Conservation (phyloP, 2,888 invertebrate genomes). For the Callyntrura sp. region DNA sequence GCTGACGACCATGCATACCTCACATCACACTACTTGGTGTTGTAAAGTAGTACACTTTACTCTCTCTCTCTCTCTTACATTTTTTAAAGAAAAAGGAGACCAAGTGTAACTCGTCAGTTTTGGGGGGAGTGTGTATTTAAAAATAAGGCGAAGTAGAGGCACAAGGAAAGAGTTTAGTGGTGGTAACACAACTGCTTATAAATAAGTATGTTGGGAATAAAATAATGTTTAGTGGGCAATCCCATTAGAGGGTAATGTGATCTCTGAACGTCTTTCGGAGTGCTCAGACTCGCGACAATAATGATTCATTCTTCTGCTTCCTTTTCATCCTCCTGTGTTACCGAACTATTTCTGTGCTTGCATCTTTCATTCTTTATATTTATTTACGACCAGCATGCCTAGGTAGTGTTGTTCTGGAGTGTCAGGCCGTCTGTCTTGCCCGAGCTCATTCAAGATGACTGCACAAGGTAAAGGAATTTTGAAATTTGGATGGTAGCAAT, state of each 20-base stretch:
- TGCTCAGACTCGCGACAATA: constrained; percentile 66
- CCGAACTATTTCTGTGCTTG: constrained; percentile 51
- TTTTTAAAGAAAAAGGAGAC: constrained; percentile 15
- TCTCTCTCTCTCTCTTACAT: neutral
- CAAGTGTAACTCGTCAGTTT: constrained; percentile 58
- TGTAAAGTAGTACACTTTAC: constrained; percentile 43
- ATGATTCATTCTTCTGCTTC: constrained; percentile 70
- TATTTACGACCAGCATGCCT: neutral
- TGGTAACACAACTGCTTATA: constrained; percentile 55
- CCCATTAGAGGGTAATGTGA: constrained; percentile 71
- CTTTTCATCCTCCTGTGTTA: constrained; percentile 35
- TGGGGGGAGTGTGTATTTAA: constrained; percentile 30
- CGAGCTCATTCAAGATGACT: too few species aligned
- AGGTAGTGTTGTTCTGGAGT: too few species aligned
- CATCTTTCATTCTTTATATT: constrained; percentile 20
- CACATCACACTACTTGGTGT: constrained; percentile 39
- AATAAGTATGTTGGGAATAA: constrained; percentile 62
- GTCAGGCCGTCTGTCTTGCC: too few species aligned
- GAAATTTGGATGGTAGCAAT: too few species aligned
- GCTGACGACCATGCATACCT: constrained; percentile 36
- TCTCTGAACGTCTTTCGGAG: constrained; percentile 65
- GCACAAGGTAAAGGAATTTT: too few species aligned
- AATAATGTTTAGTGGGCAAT: constrained; percentile 70
- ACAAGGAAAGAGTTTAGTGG: constrained; percentile 1
- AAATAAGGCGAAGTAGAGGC: constrained; percentile 32